Base-by-base conservation (phyloP, 2,888 invertebrate species). In the Gerosis bhagava region DNA sequence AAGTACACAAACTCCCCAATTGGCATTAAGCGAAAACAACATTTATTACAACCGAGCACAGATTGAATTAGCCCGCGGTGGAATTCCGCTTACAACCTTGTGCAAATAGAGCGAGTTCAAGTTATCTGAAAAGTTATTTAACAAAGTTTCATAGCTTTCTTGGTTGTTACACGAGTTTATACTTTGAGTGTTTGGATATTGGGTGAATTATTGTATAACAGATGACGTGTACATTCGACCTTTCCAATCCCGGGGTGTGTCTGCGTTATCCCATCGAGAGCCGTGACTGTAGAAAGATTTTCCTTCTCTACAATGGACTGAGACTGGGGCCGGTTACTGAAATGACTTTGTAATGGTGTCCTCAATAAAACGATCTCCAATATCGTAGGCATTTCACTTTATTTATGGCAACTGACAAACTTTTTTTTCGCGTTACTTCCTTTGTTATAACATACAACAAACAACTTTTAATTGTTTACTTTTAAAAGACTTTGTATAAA, bases 121-220 rank as follows among this genome's bases (percentile, higher is more conserved):
- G 86, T 88, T 88, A 88, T 88, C 87, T 87, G 87, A 88, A 88
- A 88, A 88, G 87, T 88, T 88, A 88, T 87, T 88, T 87, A 88
- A 88, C 88, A 88, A 88, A 88, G 88, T 88, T 88, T 88, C 88
- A 87, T 87, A 86, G 87, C 87, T 83, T 86, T 87, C 81, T 80
- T 73, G 71, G 69, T 57, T 59, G 80, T 68, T 65, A 66, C 60
- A 62, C 67, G 77, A 86, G 72, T 80, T 77, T 82, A 74, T 59
- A 73, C 82, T 77, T 64, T 83, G 70, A 67, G 68, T 53, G 60
- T 62, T 62, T 52, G 62, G 62, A 65, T 35, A 77, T 84, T 83
- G 68, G 72, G 80, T 80, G 70, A 77, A 73, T 80, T 78, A 72
- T 86, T 62, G 73, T 70, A 70, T 72, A 73, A 53, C 63, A 62